These are phyloP conservation scores for Tridacna gigas DNA, from an alignment of 2,888 invertebrate genomes.

Conservation along the genomic window DNA sequence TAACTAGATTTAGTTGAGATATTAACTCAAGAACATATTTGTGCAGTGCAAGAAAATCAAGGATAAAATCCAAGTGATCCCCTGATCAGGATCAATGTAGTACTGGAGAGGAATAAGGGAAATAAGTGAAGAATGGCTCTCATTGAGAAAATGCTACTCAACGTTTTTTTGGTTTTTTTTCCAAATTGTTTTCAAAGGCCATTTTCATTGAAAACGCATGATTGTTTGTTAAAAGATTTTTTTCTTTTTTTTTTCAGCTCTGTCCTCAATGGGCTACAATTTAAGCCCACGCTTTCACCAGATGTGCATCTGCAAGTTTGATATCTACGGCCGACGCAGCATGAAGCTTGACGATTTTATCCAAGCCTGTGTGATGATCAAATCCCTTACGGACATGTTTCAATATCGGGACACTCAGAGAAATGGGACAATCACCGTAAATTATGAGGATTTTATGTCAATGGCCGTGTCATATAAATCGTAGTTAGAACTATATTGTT, in stretches of 20 bases:
- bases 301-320: slow-evolving; percentile 90
- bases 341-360: slow-evolving; percentile 94
- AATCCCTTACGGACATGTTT: slow-evolving; percentile 91
- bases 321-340: slow-evolving; percentile 88
- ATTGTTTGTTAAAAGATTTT: no score
- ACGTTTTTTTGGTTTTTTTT: no score
- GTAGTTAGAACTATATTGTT: slow-evolving; percentile 31
- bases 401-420: slow-evolving; percentile 91
- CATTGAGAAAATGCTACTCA: no score
- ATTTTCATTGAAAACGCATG: no score
- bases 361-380: slow-evolving; percentile 94
- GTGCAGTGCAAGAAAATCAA: no score
- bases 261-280: slow-evolving; percentile 94
- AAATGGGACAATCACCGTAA: slow-evolving; percentile 93
- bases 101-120: no score
- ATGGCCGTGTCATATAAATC: slow-evolving; percentile 88
- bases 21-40: no score
- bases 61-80: no score
- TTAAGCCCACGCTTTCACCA: slow-evolving; percentile 92
- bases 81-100: no score
- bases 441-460: slow-evolving; percentile 95
- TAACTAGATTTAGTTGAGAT: no score
- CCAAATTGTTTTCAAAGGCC: no score
- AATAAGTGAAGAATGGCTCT: no score
- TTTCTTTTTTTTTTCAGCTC: slow-evolving; percentile 87